Conservation (phyloP, 2,113 vertebrate species). For the Eudyptes chrysolophus region DNA sequence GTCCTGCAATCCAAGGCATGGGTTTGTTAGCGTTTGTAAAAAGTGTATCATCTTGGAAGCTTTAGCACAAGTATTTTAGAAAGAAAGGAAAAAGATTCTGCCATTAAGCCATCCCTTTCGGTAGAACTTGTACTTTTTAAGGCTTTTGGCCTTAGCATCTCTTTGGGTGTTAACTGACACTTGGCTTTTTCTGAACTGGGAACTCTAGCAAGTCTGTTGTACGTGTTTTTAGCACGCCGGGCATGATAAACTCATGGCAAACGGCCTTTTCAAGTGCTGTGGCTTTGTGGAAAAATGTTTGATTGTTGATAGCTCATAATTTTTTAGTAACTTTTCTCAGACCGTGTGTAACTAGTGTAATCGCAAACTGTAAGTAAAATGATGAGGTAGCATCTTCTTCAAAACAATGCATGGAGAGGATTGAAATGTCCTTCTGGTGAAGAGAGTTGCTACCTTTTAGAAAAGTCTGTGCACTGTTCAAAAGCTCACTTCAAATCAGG, state of each 20-base stretch:
- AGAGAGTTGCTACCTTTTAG: neutral
- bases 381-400: neutral
- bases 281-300: neutral
- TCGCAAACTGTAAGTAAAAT: neutral
- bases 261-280: neutral
- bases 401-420: neutral
- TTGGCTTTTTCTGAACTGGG: neutral
- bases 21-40: neutral
- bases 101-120: neutral
- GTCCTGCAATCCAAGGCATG: neutral
- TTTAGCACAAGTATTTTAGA: neutral
- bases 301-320: neutral
- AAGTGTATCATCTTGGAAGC: fast-evolving
- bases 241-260: fast-evolving
- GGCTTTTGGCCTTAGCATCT: neutral
- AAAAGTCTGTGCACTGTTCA: neutral
- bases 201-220: neutral
- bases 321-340: neutral
- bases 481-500: neutral
- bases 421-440: neutral
- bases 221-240: fast-evolving
- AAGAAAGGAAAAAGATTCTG: neutral
- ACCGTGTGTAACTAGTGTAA: neutral
- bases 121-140: neutral
- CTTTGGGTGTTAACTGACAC: neutral